Evolutionary conservation across 2,888 invertebrate species (phyloP).

Genomic region (Apotomis betuletana): DNA sequence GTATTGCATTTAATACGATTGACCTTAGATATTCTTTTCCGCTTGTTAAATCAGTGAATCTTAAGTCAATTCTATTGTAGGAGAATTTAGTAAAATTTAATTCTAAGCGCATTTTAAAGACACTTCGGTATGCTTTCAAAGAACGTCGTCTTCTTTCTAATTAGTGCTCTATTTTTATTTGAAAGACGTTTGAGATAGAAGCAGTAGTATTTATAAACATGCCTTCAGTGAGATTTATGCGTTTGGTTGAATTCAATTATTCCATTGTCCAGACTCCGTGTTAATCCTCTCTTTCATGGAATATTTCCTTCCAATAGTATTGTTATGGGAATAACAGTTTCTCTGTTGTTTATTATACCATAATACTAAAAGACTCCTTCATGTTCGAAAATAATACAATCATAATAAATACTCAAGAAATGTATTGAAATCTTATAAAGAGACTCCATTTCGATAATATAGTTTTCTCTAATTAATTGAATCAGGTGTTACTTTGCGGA

Average conservation of each 20-base stretch:
- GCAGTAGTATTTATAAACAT: neutral
- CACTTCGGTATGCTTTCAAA: neutral
- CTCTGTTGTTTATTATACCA: too few relatives aligned
- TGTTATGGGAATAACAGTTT: too few relatives aligned
- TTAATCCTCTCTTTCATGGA: neutral
- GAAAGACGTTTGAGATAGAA: neutral
- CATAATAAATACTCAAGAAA: too few relatives aligned
- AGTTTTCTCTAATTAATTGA: too few relatives aligned
- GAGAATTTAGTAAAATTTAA: neutral
- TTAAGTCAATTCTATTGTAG: neutral
- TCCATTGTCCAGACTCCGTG: neutral
- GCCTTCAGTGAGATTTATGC: neutral
- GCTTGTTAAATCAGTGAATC: neutral
- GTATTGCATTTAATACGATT: neutral
- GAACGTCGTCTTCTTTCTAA: conserved; percentile 4
- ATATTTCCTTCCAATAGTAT: too few relatives aligned
- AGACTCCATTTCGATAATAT: too few relatives aligned
- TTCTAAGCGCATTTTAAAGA: conserved; percentile 5
- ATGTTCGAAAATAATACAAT: too few relatives aligned
- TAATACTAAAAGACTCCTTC: too few relatives aligned
- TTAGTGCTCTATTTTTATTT: neutral
- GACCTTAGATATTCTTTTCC: neutral
- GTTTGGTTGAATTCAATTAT: neutral
- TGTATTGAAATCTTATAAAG: too few relatives aligned
- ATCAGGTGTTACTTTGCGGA: too few relatives aligned